Conservation (phyloP, 2,113 vertebrate species). For the Progne subis region DNA sequence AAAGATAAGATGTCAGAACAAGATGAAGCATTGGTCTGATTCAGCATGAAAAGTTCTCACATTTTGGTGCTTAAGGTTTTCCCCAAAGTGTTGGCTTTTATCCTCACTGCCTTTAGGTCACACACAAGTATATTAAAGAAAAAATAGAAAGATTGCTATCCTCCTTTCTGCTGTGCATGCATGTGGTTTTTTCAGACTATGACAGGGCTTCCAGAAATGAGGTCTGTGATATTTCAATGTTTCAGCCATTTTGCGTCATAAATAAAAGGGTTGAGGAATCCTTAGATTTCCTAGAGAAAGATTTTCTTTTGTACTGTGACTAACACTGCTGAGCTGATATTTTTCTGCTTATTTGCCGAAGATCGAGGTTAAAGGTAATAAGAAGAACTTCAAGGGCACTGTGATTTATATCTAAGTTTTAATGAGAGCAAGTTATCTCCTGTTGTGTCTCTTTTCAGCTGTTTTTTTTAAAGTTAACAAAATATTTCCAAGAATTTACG, state of each 20-base stretch:
- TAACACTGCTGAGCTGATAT: not conserved
- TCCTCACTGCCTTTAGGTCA: constrained; percentile 7
- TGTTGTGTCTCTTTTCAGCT: not conserved
- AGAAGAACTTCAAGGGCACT: not conserved
- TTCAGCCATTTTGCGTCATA: not conserved
- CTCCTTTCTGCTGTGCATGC: not conserved
- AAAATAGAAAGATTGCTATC: not conserved
- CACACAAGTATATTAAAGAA: not conserved
- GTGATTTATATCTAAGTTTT: constrained; percentile 11
- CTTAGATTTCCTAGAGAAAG: constrained; percentile 30
- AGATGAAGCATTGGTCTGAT: constrained; percentile 3
- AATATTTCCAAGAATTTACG: not conserved
- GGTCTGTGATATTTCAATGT: constrained; percentile 40
- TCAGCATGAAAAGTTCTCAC: not conserved
- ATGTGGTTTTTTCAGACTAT: not conserved
- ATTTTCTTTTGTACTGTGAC: constrained; percentile 16
- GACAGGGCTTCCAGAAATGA: constrained; percentile 13
- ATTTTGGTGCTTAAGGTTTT: not conserved
- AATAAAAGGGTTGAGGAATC: constrained; percentile 39
- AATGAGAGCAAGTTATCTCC: not conserved
- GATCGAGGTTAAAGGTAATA: not conserved
- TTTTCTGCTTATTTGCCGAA: constrained; percentile 16
- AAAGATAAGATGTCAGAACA: not conserved
- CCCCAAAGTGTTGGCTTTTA: constrained; percentile 47
- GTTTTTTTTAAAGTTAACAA: not conserved